These are phyloP conservation scores for Cynopterus sphinx DNA, from an alignment of 2,797 vertebrate genomes.

Conservation along the genomic window DNA sequence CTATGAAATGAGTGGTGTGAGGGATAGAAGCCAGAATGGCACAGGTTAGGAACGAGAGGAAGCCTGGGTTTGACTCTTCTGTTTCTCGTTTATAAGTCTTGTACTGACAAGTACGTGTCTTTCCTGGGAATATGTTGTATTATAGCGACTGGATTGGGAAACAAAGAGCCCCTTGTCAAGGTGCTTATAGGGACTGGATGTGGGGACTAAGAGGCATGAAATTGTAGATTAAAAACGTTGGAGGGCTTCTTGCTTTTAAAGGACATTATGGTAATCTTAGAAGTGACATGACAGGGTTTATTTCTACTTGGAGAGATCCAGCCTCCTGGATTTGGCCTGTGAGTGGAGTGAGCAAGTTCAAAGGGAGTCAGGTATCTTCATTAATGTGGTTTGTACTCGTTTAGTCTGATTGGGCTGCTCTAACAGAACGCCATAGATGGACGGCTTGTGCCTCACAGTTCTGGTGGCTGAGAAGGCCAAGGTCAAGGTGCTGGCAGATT, in stretches of 20 bases:
- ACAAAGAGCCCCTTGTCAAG: neutral
- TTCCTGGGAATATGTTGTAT: neutral
- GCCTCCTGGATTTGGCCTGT: neutral
- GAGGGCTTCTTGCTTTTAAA: neutral
- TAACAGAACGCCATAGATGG: neutral
- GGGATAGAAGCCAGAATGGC: neutral
- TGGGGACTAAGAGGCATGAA: neutral
- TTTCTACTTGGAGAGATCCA: neutral
- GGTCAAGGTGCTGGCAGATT: too few relatives aligned
- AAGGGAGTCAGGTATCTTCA: neutral
- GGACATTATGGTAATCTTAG: neutral
- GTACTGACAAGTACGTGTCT: neutral
- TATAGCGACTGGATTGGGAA: neutral
- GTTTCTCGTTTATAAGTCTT: too few relatives aligned
- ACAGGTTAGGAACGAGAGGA: neutral
- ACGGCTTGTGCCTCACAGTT: neutral
- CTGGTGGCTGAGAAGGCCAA: neutral
- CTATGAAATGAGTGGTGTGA: neutral
- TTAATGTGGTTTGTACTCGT: neutral
- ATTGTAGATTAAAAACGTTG: neutral
- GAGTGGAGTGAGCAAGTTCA: neutral
- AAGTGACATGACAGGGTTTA: neutral
- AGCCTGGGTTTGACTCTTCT: neutral
- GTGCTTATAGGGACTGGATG: too few relatives aligned
- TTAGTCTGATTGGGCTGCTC: neutral